These are phyloP conservation scores for Clarias macrocephalus DNA, from an alignment of 2,113 vertebrate species.

Conservation along the genomic window DNA sequence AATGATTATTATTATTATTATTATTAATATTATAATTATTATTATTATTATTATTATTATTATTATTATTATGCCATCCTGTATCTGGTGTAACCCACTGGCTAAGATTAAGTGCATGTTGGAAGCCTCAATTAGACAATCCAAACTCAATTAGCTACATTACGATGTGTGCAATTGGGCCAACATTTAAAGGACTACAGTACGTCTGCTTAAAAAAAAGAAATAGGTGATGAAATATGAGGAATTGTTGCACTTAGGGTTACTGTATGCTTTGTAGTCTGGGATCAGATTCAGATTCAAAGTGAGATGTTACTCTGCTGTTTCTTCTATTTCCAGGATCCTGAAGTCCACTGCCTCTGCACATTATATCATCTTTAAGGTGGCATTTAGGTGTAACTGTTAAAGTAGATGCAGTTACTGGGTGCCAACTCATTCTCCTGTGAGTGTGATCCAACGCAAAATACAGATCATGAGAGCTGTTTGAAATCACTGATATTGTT, in stretches of 20 bases:
- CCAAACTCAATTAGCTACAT: neutral
- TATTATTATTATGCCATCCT: neutral
- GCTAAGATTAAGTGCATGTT: neutral
- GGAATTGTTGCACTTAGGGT: neutral
- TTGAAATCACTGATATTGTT: neutral
- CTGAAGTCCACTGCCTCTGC: neutral
- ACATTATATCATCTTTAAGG: neutral
- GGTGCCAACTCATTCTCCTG: neutral
- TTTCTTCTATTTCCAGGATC: neutral
- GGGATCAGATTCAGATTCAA: neutral
- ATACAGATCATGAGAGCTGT: neutral
- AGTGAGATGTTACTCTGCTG: neutral
- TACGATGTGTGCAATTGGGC: neutral
- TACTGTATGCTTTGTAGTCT: neutral
- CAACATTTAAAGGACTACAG: neutral
- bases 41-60: too few species aligned
- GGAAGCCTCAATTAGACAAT: neutral
- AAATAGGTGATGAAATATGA: neutral
- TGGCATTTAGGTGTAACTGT: neutral
- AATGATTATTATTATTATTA: neutral
- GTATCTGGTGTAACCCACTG: constrained; percentile 57
- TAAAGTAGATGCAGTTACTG: neutral
- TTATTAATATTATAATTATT: neutral
- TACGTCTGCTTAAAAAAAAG: neutral
- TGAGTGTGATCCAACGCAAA: neutral